A percentile compares a stretch with the other conserved stretches of the same genome.
Evolutionary conservation across 2,113 vertebrate species (phyloP).

Genomic region (Corythornis cristatus): DNA sequence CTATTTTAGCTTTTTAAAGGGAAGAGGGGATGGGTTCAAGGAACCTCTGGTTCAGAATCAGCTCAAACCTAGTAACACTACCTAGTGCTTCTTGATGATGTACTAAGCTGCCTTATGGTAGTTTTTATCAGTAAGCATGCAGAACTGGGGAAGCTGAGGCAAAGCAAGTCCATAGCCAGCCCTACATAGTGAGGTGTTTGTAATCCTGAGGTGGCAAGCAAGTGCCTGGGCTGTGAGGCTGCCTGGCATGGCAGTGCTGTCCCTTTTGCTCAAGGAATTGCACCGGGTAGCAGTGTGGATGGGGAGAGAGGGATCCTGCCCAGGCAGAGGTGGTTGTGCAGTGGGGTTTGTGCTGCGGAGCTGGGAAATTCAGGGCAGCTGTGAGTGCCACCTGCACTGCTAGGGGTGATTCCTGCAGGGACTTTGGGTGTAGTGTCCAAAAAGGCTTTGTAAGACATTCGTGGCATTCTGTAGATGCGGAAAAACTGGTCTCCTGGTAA

Average conservation of each 20-base stretch:
- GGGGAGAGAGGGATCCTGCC: neutral
- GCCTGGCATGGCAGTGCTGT: neutral
- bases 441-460: neutral
- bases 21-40: neutral
- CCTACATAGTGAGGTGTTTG: neutral
- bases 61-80: neutral
- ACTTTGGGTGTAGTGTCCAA: neutral
- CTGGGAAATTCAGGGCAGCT: neutral
- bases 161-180: neutral
- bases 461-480: neutral
- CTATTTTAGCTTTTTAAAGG: no score
- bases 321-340: neutral
- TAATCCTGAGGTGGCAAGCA: neutral
- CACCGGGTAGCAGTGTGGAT: fast-evolving
- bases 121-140: neutral
- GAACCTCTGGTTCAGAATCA: neutral
- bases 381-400: fast-evolving
- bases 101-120: no score
- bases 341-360: fast-evolving
- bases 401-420: fast-evolving
- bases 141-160: neutral
- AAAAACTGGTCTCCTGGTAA: neutral
- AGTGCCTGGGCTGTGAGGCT: neutral
- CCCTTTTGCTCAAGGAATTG: fast-evolving
- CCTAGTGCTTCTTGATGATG: neutral